Conservation (phyloP, 2,113 vertebrate genomes). For the Rattus rattus region DNA sequence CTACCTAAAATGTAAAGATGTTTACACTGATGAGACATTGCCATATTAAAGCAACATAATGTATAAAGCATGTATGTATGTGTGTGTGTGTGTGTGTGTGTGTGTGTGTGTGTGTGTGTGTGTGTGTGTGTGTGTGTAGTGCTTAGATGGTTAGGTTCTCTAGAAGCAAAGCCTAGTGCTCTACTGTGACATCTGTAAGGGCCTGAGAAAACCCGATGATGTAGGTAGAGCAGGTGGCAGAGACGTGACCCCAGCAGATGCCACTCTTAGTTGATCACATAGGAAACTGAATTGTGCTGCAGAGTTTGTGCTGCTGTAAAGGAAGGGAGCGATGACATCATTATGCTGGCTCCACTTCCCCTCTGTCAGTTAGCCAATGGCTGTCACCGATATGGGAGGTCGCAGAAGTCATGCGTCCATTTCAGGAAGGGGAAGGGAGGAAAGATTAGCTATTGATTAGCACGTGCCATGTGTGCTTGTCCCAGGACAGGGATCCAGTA, state of each 20-base stretch:
- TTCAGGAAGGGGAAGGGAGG: background rate
- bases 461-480: background rate
- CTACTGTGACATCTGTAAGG: background rate
- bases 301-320: background rate
- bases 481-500: background rate
- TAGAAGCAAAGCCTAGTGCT: background rate
- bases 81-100: background rate
- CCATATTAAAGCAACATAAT: conserved; percentile 12
- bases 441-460: conserved; percentile 5
- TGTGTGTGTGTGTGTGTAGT: background rate
- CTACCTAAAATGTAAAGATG: background rate
- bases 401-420: background rate
- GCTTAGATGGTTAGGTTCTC: background rate
- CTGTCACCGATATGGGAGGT: background rate
- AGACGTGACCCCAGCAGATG: background rate
- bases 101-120: background rate
- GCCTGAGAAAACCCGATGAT: background rate
- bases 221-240: background rate
- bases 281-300: background rate
- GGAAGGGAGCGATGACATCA: background rate
- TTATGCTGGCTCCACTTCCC: background rate
- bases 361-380: conserved; percentile 7
- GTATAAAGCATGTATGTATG: background rate
- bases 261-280: background rate
- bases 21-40: conserved; percentile 2